Evolutionary conservation across 2,797 vertebrate species (phyloP).

Genomic region (Notoglanidium macrostoma): DNA sequence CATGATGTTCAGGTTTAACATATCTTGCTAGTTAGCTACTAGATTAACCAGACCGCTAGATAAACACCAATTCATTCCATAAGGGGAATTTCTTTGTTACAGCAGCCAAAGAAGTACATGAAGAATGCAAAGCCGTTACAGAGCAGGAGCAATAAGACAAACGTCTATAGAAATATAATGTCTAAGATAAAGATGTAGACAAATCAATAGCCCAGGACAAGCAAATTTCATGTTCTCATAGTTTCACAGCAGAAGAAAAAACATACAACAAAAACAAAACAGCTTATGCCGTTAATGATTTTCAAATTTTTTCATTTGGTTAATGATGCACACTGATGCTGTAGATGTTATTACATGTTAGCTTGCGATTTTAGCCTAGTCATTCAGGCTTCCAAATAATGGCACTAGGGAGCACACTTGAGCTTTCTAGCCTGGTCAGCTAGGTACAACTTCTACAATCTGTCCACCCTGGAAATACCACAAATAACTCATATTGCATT

Average conservation of each 20-base stretch:
- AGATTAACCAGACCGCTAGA: background rate
- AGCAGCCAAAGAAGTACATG: background rate
- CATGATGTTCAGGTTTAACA: background rate
- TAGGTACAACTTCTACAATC: no score
- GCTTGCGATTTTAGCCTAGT: no score
- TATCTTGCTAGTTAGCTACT: background rate
- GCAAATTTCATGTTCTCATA: background rate
- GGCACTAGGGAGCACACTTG: no score
- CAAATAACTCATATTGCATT: background rate
- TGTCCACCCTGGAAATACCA: background rate
- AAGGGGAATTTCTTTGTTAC: background rate
- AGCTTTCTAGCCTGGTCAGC: no score
- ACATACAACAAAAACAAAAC: background rate
- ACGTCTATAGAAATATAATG: background rate
- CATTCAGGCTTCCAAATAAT: no score
- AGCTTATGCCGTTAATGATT: background rate
- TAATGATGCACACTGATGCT: background rate
- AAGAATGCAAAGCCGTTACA: background rate
- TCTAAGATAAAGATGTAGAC: background rate
- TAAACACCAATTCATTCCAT: background rate
- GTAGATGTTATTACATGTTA: background rate
- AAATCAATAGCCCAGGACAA: background rate
- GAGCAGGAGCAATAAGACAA: background rate
- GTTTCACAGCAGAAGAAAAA: background rate
- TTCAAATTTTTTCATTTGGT: background rate